Percentiles rank a stretch among this genome's conserved stretches.
Conservation (phyloP, 2,797 vertebrate genomes). For the Pelochelys cantorii region DNA sequence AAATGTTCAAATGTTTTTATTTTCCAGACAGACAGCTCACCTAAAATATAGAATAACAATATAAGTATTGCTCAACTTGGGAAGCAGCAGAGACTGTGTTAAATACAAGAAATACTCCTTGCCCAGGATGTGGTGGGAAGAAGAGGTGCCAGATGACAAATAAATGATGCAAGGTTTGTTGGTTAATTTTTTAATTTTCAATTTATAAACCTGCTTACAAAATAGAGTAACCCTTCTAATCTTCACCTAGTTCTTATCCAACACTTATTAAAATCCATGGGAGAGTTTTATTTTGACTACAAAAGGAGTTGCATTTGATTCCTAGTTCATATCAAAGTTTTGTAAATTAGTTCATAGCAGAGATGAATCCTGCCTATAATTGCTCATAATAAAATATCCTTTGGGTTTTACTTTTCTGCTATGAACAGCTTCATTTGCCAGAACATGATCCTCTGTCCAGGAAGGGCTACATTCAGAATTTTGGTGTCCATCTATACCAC, state of each 20-base stretch:
- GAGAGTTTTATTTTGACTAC: neutral
- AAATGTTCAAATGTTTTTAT: constrained; percentile 49
- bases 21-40: constrained; percentile 46
- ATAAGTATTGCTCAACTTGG: neutral
- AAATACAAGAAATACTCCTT: neutral
- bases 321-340: constrained; percentile 1
- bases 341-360: constrained; percentile 25
- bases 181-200: constrained; percentile 44
- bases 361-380: constrained; percentile 37
- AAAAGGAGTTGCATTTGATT: constrained; percentile 51
- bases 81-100: neutral
- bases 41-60: neutral
- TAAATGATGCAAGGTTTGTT: constrained; percentile 63
- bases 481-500: neutral
- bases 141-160: constrained; percentile 11
- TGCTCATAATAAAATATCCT: neutral
- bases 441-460: constrained; percentile 2
- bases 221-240: neutral
- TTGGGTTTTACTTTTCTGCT: constrained; percentile 30
- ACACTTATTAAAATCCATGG: neutral
- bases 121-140: constrained; percentile 3
- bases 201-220: constrained; percentile 14
- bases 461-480: constrained; percentile 27
- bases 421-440: neutral
- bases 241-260: neutral